A percentile compares a stretch with the other conserved stretches of the same genome.
These are phyloP conservation scores for Biston stratarius DNA, from an alignment of 2,888 invertebrate species.

Conservation along the genomic window DNA sequence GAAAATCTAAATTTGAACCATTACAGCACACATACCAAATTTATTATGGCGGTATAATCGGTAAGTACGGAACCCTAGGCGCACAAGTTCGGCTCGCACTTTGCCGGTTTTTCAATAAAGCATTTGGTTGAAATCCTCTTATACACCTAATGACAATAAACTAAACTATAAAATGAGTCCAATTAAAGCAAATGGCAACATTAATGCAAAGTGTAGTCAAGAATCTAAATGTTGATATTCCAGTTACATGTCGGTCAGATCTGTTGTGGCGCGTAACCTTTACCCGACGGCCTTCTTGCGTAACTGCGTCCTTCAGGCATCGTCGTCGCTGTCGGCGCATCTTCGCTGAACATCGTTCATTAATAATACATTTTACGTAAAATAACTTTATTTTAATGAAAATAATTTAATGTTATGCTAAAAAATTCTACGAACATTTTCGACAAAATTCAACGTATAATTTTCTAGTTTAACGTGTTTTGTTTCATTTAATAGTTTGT, in stretches of 20 bases:
- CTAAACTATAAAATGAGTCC: constrained; percentile 8
- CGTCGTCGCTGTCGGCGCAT: constrained; percentile 39
- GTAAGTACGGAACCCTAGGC: too few species aligned
- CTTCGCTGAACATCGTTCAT: constrained; percentile 34
- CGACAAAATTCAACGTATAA: constrained; percentile 3
- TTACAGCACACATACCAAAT: too few species aligned
- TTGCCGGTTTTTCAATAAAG: too few species aligned
- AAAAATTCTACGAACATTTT: constrained; percentile 16
- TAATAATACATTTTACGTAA: constrained; percentile 26
- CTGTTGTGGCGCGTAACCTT: constrained; percentile 46
- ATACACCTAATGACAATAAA: neutral
- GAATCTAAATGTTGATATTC: constrained; percentile 22
- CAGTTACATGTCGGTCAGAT: constrained; percentile 41
- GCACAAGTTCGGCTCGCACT: too few species aligned
- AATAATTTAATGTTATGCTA: constrained; percentile 20
- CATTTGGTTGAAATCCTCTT: too few species aligned
- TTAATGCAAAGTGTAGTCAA: constrained; percentile 22
- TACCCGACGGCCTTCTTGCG: constrained; percentile 47
- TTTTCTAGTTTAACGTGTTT: constrained; percentile 10
- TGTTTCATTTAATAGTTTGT: neutral
- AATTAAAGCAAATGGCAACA: constrained; percentile 15
- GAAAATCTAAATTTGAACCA: too few species aligned
- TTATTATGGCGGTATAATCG: too few species aligned
- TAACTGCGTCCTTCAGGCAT: constrained; percentile 43
- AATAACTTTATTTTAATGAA: constrained; percentile 28